Percentiles rank a stretch among this genome's conserved stretches.
phyloP scores from a whole-genome alignment of 2,113 vertebrate genomes.

The Alosa alosa region DNA sequence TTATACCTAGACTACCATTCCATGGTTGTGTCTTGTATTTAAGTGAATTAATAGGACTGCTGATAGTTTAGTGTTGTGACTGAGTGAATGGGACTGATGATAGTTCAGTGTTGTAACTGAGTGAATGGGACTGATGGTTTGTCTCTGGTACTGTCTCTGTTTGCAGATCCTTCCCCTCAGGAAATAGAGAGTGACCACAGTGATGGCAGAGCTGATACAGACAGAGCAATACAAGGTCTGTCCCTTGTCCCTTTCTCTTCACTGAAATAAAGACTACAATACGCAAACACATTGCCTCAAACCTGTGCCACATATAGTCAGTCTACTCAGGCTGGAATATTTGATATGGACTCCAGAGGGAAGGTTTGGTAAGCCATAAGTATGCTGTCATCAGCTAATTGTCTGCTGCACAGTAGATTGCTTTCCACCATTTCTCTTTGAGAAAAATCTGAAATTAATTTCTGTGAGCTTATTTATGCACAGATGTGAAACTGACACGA shows the following conservation, averaged over 20 bases:
- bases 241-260: not conserved
- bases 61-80: too few species aligned
- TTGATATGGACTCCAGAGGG: not conserved
- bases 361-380: not conserved
- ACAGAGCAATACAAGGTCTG: slow-evolving; percentile 97
- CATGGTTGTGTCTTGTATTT: not conserved
- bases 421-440: not conserved
- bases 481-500: not conserved
- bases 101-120: not conserved
- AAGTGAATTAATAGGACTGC: too few species aligned
- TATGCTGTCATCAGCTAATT: too few species aligned
- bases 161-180: slow-evolving; percentile 89
- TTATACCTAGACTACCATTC: not conserved
- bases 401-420: too few species aligned
- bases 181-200: slow-evolving; percentile 92
- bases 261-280: not conserved
- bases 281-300: not conserved
- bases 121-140: not conserved
- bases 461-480: not conserved
- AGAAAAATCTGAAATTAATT: not conserved
- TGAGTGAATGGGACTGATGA: not conserved
- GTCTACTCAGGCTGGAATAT: too few species aligned
- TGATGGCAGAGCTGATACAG: slow-evolving; percentile 90
- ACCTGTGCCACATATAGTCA: not conserved
- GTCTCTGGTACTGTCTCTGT: slow-evolving; percentile 64